Evolutionary conservation across 2,797 vertebrate genomes (phyloP).

Genomic region (Xenopus petersii): DNA sequence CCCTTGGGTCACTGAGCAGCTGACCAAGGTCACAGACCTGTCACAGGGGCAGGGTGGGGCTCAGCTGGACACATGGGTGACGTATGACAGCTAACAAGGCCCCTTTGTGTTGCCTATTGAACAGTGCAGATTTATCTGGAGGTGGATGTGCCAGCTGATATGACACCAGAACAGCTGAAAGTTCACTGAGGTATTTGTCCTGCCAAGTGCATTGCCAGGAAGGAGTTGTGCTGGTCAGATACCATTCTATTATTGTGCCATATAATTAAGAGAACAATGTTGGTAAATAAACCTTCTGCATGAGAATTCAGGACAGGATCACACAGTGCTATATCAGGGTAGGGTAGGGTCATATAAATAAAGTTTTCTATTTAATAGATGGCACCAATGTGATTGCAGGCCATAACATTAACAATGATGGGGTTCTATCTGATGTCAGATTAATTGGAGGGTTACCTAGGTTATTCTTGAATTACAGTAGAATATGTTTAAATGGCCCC

Average conservation of each 20-base stretch:
- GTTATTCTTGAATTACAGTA: too few species aligned
- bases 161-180: conserved; percentile 27
- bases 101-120: conserved; percentile 30
- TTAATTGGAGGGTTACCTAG: too few species aligned
- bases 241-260: background rate
- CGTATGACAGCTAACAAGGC: conserved; percentile 29
- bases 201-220: conserved; percentile 41
- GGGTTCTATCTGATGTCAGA: too few species aligned
- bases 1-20: conserved; percentile 34
- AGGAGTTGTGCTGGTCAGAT: background rate
- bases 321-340: too few species aligned
- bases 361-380: too few species aligned
- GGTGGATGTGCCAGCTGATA: conserved; percentile 25
- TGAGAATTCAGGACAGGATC: too few species aligned
- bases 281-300: background rate
- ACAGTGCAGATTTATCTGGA: conserved; percentile 24
- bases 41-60: conserved; percentile 22
- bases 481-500: too few species aligned
- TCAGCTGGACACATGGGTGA: conserved; percentile 12
- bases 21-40: conserved; percentile 44
- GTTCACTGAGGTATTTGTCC: background rate
- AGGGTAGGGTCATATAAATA: too few species aligned
- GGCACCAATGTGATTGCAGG: too few species aligned
- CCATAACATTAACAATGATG: too few species aligned
- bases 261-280: background rate